Percentiles rank a stretch among this genome's conserved stretches.
phyloP scores from a whole-genome alignment of 2,113 vertebrate species.

The Labrus mixtus region DNA sequence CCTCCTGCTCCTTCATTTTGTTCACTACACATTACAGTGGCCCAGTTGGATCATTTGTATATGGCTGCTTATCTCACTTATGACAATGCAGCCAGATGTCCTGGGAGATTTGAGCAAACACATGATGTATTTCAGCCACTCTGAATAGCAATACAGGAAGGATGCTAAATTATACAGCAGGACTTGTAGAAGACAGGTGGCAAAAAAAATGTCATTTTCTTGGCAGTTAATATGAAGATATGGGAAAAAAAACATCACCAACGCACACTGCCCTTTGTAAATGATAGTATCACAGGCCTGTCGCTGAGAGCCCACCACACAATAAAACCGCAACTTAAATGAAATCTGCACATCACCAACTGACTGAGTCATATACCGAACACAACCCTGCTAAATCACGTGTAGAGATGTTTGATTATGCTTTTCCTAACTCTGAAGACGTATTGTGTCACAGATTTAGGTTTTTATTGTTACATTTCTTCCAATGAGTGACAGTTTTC shows the following conservation, averaged over 20 bases:
- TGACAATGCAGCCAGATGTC: slow-evolving; percentile 69
- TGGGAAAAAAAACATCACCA: slow-evolving; percentile 41
- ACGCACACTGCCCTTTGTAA: slow-evolving; percentile 35
- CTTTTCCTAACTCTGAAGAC: background rate
- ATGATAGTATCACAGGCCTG: slow-evolving; percentile 25
- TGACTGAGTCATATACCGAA: background rate
- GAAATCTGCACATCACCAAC: slow-evolving; percentile 27
- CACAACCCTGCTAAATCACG: background rate
- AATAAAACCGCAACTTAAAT: slow-evolving; percentile 24
- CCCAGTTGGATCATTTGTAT: slow-evolving; percentile 41
- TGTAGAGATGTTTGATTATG: background rate
- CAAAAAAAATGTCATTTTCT: slow-evolving; percentile 44
- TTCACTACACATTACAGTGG: slow-evolving; percentile 30
- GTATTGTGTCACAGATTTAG: background rate
- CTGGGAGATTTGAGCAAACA: slow-evolving; percentile 44
- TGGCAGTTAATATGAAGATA: slow-evolving; percentile 58
- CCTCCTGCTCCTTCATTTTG: slow-evolving; percentile 24
- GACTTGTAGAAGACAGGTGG: slow-evolving; percentile 15
- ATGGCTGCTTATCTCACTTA: slow-evolving; percentile 56
- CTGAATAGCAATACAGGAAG: slow-evolving; percentile 26
- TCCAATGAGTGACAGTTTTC: background rate
- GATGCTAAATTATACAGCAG: slow-evolving; percentile 40
- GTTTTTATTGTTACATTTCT: background rate
- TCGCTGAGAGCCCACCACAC: slow-evolving; percentile 9
- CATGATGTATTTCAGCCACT: slow-evolving; percentile 51